Percentiles rank a stretch among this genome's conserved stretches.
Conservation (phyloP, 2,113 vertebrate species). For the Muntiacus muntjak region DNA sequence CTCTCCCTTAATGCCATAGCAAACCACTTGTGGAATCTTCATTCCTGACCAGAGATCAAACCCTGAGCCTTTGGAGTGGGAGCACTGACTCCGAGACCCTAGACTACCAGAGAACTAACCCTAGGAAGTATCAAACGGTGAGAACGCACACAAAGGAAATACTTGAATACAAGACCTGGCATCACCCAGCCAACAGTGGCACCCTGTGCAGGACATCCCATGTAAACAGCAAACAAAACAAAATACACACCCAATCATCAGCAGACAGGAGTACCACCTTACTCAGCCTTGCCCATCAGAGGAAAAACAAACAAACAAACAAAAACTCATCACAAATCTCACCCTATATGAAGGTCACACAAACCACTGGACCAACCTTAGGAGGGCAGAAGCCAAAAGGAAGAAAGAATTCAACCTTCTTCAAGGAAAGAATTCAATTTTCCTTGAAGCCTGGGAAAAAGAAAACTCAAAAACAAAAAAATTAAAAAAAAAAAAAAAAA, state of each 20-base stretch:
- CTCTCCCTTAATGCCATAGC: not conserved
- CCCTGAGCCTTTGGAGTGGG: not conserved
- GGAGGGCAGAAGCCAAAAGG: not conserved
- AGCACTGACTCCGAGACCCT: not conserved
- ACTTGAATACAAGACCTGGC: not conserved
- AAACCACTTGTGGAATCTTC: not conserved
- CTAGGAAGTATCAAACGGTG: not conserved
- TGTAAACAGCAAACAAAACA: not conserved
- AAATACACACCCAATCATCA: not conserved
- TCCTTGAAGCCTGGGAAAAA: not conserved
- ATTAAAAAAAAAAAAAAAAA: no score
- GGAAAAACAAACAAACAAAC: not conserved
- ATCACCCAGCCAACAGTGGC: not conserved
- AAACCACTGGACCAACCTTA: not conserved
- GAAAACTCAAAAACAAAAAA: not conserved
- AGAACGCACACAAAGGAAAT: not conserved
- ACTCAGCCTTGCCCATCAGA: not conserved
- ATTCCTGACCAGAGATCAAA: not conserved
- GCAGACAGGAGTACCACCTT: not conserved
- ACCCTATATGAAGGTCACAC: not conserved
- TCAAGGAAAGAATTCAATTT: not conserved
- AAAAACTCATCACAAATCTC: not conserved
- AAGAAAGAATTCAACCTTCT: not conserved
- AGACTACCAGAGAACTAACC: not conserved
- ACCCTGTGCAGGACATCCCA: not conserved